Conservation (phyloP, 2,888 invertebrate genomes). For the Aphrophora alni region DNA sequence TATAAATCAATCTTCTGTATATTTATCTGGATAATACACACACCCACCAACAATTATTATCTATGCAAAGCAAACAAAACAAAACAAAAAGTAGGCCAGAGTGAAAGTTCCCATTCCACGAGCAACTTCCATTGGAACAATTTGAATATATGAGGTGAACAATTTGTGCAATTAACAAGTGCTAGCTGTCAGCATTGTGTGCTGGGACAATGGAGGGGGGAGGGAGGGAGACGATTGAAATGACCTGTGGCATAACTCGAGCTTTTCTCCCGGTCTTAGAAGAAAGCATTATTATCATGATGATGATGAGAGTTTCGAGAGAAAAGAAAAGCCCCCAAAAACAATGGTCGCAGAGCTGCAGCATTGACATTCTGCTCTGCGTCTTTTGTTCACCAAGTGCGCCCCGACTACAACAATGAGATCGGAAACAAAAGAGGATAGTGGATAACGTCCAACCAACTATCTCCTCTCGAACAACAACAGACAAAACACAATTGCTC, state of each 20-base stretch:
- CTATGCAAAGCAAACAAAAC: no score
- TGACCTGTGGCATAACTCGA: slow-evolving; percentile 33
- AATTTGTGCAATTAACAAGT: background rate
- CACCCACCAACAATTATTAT: no score
- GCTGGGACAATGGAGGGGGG: background rate
- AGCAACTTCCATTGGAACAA: no score
- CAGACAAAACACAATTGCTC: slow-evolving; percentile 41
- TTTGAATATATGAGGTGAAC: background rate
- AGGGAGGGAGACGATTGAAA: background rate
- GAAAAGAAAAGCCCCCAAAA: slow-evolving; percentile 26
- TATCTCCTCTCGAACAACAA: slow-evolving; percentile 37
- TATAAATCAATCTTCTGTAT: no score
- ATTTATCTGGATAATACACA: no score
- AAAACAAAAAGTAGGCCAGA: no score
- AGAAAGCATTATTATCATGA: slow-evolving; percentile 34
- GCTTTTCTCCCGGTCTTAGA: slow-evolving; percentile 23
- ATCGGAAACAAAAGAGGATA: slow-evolving; percentile 47
- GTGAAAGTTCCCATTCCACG: no score
- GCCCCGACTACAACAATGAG: slow-evolving; percentile 45
- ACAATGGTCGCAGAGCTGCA: slow-evolving; percentile 7
- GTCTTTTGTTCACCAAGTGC: slow-evolving; percentile 48
- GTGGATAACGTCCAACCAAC: slow-evolving; percentile 46
- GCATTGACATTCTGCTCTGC: slow-evolving; percentile 43
- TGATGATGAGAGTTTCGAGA: slow-evolving; percentile 10
- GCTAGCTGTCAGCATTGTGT: background rate